Evolutionary conservation across 1,140 invertebrate genomes (phyloP).

Genomic region (Chelonus insularis): DNA sequence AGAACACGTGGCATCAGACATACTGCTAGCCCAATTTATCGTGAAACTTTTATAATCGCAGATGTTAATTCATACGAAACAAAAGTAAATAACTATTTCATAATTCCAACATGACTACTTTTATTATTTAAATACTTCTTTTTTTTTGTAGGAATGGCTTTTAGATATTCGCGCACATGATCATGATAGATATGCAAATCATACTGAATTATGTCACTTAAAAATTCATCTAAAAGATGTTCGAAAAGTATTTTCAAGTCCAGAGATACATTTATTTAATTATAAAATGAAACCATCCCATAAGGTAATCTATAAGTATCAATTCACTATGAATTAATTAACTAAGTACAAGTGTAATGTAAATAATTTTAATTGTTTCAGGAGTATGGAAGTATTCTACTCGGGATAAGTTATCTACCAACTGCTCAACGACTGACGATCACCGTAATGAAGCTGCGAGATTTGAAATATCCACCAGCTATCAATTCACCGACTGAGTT

Average conservation of each 20-base stretch:
- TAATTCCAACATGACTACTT: slow-evolving; percentile 6
- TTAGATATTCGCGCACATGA: slow-evolving; percentile 49
- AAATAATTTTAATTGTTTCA: too few species aligned
- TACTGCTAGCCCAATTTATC: slow-evolving; percentile 54
- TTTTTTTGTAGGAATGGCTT: slow-evolving; percentile 50
- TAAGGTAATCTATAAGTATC: slow-evolving; percentile 44
- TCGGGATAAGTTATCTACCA: slow-evolving; percentile 64
- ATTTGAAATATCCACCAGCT: slow-evolving; percentile 52
- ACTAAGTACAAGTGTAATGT: too few species aligned
- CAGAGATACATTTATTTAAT: slow-evolving; percentile 54
- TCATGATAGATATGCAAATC: slow-evolving; percentile 55
- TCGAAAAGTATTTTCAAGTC: slow-evolving; percentile 46
- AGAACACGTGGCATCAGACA: slow-evolving; percentile 53
- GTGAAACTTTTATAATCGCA: slow-evolving; percentile 54
- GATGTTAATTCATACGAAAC: slow-evolving; percentile 49
- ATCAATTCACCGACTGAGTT: slow-evolving; percentile 9
- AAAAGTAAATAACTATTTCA: slow-evolving; percentile 42
- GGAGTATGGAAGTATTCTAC: slow-evolving; percentile 60
- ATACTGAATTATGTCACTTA: slow-evolving; percentile 53
- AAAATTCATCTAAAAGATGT: slow-evolving; percentile 49
- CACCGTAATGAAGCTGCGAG: slow-evolving; percentile 58
- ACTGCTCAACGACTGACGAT: slow-evolving; percentile 63
- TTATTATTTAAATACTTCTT: slow-evolving; percentile 22
- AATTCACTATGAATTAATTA: too few species aligned
- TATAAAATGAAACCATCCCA: slow-evolving; percentile 53